Percentiles rank a stretch among this genome's conserved stretches.
phyloP scores from a whole-genome alignment of 2,797 vertebrate genomes.

The Ataeniobius toweri region DNA sequence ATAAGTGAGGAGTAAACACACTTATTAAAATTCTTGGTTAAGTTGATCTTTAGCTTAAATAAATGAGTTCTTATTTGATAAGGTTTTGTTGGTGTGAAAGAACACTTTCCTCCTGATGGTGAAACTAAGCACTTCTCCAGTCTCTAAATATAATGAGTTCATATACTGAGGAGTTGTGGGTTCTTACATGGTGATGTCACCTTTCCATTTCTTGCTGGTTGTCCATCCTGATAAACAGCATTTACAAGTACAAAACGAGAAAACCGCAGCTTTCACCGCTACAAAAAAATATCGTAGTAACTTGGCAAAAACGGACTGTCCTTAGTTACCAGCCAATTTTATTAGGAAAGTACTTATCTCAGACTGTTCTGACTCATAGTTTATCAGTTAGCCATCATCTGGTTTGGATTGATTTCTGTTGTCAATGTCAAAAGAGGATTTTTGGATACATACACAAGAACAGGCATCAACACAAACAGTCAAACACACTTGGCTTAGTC shows the following conservation, averaged over 20 bases:
- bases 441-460: conserved; percentile 33
- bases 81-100: conserved; percentile 3
- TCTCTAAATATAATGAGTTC: not conserved
- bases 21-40: not conserved
- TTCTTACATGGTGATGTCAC: conserved; percentile 74
- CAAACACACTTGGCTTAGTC: conserved; percentile 45
- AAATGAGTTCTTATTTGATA: conserved; percentile 9
- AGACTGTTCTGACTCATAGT: conserved; percentile 8
- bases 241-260: conserved; percentile 25
- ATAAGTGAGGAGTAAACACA: not conserved
- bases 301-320: conserved; percentile 35
- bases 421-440: conserved; percentile 29
- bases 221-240: conserved; percentile 44
- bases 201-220: conserved; percentile 64
- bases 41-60: not conserved
- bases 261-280: conserved; percentile 32
- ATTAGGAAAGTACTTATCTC: not conserved
- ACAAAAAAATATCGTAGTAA: conserved; percentile 59
- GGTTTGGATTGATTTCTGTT: conserved; percentile 39
- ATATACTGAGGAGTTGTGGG: conserved; percentile 56
- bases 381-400: conserved; percentile 49
- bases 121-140: conserved; percentile 14
- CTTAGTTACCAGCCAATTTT: conserved; percentile 39
- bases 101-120: conserved; percentile 29
- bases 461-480: conserved; percentile 27